Base-by-base conservation (phyloP, 1,140 invertebrate genomes). In the Bradynema listronoti region DNA sequence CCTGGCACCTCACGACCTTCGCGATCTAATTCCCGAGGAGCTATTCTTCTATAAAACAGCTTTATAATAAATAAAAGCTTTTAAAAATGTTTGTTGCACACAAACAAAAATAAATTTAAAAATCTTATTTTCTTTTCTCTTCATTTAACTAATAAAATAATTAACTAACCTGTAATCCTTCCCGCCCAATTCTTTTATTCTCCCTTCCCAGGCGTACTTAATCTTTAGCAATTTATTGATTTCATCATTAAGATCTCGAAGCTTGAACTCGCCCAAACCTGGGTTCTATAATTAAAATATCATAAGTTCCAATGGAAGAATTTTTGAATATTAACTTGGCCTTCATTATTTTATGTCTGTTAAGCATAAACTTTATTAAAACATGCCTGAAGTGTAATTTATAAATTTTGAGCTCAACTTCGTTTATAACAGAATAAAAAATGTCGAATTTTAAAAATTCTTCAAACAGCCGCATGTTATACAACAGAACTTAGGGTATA, bases 211-310 rank as follows among this genome's bases (percentile, higher is more conserved):
- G 74, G 97, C 92, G 0, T 90, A 83, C 79, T 86, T 86, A 78
- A 97, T 91, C 61, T 92, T 80, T 25, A 99, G 82, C 33, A 98
- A 78, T 81, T 97, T 98, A 78, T 99, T 99, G 56, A 99, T 99
- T 81, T 99, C 94, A 82, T 99, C 95, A 79, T 99, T 99, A 1
- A 99, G 80, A 80, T 99, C 95, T 32, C 95, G 82, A 65, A 99
- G 91, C 34, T 93, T 85, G 78, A 95, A 98, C 82, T 99, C 95
- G 0, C 94, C 94, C 0, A 99, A 82, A 66, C 94, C 94, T 72
- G 95, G 93, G 87, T 77, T 77, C 61, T 76, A 47, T 22, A 72
- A 47, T n/a, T 27, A 65, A 34, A 80, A 77, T 65, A 63, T 66
- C 22, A 60, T 52, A 65, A 24, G 63, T 60, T 57, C 54, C n/a